phyloP scores from a whole-genome alignment of 2,888 invertebrate species.

The Petrophora chlorosata region DNA sequence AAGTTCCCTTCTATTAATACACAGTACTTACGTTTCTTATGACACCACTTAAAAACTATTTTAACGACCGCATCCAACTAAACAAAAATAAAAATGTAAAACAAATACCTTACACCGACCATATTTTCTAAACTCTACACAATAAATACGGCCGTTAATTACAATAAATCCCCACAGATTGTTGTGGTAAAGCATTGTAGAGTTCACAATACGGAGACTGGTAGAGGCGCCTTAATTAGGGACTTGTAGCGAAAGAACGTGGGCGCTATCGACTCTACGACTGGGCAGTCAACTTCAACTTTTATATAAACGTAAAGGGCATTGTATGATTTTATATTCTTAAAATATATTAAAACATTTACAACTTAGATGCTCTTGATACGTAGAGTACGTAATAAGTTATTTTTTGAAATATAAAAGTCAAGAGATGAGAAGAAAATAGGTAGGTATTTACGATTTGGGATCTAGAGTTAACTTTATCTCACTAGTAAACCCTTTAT shows the following conservation, averaged over 20 bases:
- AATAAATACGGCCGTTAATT: conserved; percentile 25
- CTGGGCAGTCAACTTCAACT: background rate
- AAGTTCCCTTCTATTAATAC: too few relatives aligned
- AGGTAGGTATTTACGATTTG: too few relatives aligned
- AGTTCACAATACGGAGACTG: conserved; percentile 8
- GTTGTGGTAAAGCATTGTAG: conserved; percentile 14
- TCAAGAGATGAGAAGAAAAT: too few relatives aligned
- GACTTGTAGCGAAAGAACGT: conserved; percentile 19
- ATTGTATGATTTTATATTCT: background rate
- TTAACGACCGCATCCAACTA: background rate
- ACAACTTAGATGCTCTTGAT: too few relatives aligned
- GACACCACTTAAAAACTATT: background rate
- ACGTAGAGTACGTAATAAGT: too few relatives aligned
- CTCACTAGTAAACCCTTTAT: too few relatives aligned
- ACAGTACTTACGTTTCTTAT: background rate
- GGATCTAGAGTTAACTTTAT: too few relatives aligned
- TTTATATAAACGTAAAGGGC: background rate
- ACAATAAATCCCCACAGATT: conserved; percentile 26
- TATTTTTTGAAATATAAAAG: too few relatives aligned
- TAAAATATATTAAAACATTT: too few relatives aligned
- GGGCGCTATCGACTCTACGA: conserved; percentile 15
- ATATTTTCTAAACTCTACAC: conserved; percentile 14
- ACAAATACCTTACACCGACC: conserved; percentile 12
- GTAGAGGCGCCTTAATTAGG: conserved; percentile 20
- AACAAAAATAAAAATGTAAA: conserved; percentile 16